Evolutionary conservation across 2,888 invertebrate genomes (phyloP).

Genomic region (Mycogona germanica): DNA sequence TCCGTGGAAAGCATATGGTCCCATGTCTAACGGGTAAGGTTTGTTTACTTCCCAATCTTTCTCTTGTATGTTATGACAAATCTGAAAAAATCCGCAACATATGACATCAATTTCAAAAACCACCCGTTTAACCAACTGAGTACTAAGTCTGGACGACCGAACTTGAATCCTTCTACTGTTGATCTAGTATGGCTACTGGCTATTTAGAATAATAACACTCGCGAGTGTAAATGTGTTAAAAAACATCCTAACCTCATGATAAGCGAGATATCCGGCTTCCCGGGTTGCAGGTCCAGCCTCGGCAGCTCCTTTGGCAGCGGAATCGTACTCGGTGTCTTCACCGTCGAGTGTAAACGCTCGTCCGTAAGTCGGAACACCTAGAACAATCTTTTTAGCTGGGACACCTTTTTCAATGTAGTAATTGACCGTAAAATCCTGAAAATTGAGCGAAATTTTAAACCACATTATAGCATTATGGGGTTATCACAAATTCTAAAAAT

Average conservation of each 20-base stretch:
- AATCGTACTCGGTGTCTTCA: constrained; percentile 67
- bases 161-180: not conserved
- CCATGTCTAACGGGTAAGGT: constrained; percentile 69
- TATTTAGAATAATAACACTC: no score
- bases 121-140: not conserved
- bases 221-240: no score
- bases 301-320: constrained; percentile 81
- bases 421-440: constrained; percentile 34
- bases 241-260: constrained; percentile 20
- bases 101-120: not conserved
- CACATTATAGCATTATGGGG: no score
- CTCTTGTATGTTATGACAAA: constrained; percentile 65
- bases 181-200: no score
- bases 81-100: constrained; percentile 41
- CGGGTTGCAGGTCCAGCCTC: constrained; percentile 80
- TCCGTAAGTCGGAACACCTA: constrained; percentile 50
- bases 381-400: constrained; percentile 32
- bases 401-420: constrained; percentile 35
- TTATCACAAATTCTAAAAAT: no score
- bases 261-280: constrained; percentile 58
- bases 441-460: not conserved
- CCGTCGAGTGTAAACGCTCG: constrained; percentile 80
- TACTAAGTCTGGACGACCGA: not conserved
- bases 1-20: constrained; percentile 73
- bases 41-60: constrained; percentile 72